phyloP scores from a whole-genome alignment of 2,113 vertebrate genomes.

The Cervus canadensis region DNA sequence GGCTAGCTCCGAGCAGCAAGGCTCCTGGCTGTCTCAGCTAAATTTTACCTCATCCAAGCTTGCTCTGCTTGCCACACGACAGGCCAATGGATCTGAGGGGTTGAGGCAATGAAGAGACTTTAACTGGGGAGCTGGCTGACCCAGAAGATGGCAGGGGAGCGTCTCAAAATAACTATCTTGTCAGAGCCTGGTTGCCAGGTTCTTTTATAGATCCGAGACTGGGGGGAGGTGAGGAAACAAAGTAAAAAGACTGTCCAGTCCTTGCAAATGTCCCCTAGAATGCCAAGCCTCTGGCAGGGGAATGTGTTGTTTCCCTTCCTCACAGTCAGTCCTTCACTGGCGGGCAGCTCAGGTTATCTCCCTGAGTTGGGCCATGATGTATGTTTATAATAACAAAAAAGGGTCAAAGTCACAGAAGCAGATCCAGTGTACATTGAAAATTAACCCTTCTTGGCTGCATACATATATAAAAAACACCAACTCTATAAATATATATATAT shows the following conservation, averaged over 20 bases:
- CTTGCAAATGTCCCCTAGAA: background rate
- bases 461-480: background rate
- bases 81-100: background rate
- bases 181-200: background rate
- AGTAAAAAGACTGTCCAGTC: background rate
- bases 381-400: background rate
- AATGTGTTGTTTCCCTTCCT: background rate
- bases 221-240: background rate
- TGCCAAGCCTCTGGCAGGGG: fast-evolving
- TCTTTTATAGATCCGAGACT: background rate
- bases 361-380: background rate
- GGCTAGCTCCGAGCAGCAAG: background rate
- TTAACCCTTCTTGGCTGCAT: background rate
- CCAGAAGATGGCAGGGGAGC: background rate
- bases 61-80: background rate
- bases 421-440: background rate
- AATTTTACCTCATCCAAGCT: background rate
- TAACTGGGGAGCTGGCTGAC: background rate
- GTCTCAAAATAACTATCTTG: background rate
- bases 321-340: background rate
- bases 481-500: background rate
- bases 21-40: background rate
- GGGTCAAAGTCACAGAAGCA: background rate
- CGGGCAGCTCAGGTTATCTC: background rate
- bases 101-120: background rate